Evolutionary conservation across 1,140 invertebrate genomes (phyloP), one percentile per base, ranked within the genome.

Genomic region (Anoplolepis gracilipes): DNA sequence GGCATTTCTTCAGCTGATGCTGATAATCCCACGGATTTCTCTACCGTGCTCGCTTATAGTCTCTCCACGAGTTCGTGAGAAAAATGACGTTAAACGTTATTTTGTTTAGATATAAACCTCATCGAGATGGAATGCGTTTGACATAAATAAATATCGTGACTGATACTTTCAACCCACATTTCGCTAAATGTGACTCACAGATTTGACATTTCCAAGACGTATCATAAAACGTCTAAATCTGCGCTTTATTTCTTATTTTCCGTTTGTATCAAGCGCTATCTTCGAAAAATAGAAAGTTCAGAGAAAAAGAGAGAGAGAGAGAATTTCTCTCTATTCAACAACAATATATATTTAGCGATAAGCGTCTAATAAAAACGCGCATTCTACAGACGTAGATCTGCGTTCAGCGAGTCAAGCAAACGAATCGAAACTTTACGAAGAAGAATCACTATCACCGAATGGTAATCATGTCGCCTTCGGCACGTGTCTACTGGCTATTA

Each of bases 161-260:
- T 28, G 39, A 65, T 49, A 78, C 61, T 78, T 42, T 79, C n/a
- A 78, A 49, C 61, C 28, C 76, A n/a, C 76, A 53, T 53, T 46
- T 78, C 28, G 59, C 42, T 65, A 78, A 65, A 49, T 10, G 39
- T 79, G 64, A 79, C 64, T 79, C 77, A 79, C 46, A 10, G 36
- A 22, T 65, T 57, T 33, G 46, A 69, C 55, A 79, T 79, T 30
- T 30, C 25, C 25, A 33, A 77, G 46, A 46, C 57, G 36, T 77
- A 30, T 62, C 19, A 16, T 19, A 1, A 77, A 64, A 62, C 16
- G 5, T 1, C 10, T 57, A 25, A 57, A 73, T 53, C 16, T n/a
- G 0, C n/a, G 33, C 39, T 62, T 61, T 19, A 28, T 30, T 42
- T 62, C 22, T 33, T 19, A 25, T 25, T 11, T 42, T 28, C 19